phyloP scores from a whole-genome alignment of 2,797 vertebrate species.

The Valencia hispanica region DNA sequence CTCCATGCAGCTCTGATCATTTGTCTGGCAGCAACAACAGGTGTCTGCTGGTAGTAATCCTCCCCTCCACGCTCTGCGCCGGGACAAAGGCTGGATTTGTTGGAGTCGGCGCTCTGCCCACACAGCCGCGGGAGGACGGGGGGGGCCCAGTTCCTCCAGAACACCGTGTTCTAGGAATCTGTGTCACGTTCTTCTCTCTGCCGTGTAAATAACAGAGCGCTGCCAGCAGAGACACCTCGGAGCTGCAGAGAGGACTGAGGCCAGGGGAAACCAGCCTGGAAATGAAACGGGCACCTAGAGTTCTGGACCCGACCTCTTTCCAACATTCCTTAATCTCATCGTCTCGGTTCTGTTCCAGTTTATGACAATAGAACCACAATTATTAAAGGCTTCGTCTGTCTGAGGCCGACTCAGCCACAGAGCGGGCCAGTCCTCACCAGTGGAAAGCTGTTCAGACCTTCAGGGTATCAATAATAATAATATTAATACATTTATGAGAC shows the following conservation, averaged over 20 bases:
- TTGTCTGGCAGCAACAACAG: conserved; percentile 27
- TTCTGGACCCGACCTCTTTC: too few species aligned
- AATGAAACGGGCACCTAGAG: neutral
- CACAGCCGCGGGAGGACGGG: conserved; percentile 23
- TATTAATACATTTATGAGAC: too few species aligned
- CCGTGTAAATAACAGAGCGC: conserved; percentile 61
- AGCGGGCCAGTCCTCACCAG: too few species aligned
- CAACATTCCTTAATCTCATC: too few species aligned
- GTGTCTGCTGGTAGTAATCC: conserved; percentile 34
- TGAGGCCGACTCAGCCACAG: neutral
- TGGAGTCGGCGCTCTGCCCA: conserved; percentile 34
- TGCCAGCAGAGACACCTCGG: conserved; percentile 46
- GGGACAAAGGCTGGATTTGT: conserved; percentile 59
- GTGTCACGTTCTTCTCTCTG: conserved; percentile 67
- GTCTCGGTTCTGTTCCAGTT: too few species aligned
- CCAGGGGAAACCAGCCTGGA: neutral
- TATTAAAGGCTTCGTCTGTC: neutral
- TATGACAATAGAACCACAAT: too few species aligned
- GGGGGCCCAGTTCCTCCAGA: conserved; percentile 36
- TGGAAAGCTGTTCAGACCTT: too few species aligned
- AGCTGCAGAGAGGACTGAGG: conserved; percentile 3
- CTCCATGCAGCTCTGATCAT: neutral
- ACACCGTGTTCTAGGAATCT: conserved; percentile 67
- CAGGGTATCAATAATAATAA: too few species aligned
- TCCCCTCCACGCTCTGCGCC: conserved; percentile 19